Evolutionary conservation across 23 tunicate species (phyloP).

Genomic region (Corella eumyota): DNA sequence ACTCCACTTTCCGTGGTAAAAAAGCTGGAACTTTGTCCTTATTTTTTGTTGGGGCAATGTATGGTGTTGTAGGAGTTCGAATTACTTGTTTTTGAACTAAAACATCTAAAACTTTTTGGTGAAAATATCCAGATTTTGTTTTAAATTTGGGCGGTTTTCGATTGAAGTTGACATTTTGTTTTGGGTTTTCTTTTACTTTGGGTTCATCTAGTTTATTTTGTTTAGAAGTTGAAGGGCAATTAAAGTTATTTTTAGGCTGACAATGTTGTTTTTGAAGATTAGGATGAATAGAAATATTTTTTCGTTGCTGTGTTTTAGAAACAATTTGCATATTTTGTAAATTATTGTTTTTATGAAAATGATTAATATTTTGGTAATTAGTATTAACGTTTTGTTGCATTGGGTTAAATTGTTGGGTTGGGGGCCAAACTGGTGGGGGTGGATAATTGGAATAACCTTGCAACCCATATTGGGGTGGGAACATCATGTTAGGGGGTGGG

Average conservation of each 20-base stretch:
- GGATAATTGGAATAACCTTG: no score
- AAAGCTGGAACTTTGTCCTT: slow-evolving; percentile 5
- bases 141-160: no score
- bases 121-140: slow-evolving; percentile 34
- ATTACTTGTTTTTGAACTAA: neutral
- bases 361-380: no score
- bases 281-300: neutral
- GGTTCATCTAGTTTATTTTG: no score
- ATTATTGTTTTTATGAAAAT: no score
- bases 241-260: neutral
- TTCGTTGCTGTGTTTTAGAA: no score
- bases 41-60: neutral
- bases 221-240: neutral
- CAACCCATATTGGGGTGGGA: no score
- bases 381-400: no score
- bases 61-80: neutral
- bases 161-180: no score
- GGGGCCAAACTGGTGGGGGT: neutral
- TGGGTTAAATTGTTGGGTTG: no score
- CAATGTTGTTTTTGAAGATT: neutral
- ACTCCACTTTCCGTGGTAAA: slow-evolving; percentile 21
- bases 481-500: no score
- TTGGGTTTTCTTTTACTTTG: slow-evolving; percentile 8
- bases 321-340: no score
- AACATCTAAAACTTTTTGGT: slow-evolving; percentile 20